Evolutionary conservation across 2,113 vertebrate genomes (phyloP), one percentile per base, ranked within the genome.

Genomic region (Naja naja): DNA sequence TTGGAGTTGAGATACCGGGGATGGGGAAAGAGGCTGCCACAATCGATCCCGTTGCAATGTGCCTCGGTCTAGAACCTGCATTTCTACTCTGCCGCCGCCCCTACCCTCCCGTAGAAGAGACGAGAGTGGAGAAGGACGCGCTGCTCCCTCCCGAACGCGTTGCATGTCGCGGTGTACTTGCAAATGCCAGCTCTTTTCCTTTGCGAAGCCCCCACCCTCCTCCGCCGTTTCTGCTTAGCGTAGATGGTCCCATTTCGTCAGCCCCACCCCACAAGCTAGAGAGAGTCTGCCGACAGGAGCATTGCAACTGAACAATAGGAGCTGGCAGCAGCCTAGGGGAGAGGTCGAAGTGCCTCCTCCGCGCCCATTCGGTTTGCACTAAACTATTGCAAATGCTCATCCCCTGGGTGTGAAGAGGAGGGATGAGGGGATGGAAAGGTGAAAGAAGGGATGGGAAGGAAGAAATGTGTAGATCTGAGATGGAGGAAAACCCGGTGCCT

Each of bases 231-330:
- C 34, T 20, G 18, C 53, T 30, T 10, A 16, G 52, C 53, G 55
- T 87, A 30, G 53, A n/a, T 45, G 25, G 45, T 7, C 34, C 87
- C 89, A n/a, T 30, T n/a, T n/a, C 9, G 23, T 47, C 74, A 6
- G n/a, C 90, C 54, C 85, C 39, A 14, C 43, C 54, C 55, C 55
- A 25, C 54, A 30, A 22, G 27, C 27, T 39, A 56, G 43, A 87
- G 55, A 1, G 55, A 12, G 39, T 27, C 43, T 34, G 55, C 92
- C 6, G 34, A 43, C 43, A 16, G 55, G 53, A 58, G 54, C 55
- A 43, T 52, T 39, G 56, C 91, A 52, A 56, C 30, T 25, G 56
- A 92, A 92, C 91, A 92, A 92, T 88, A 92, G 91, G 91, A 92
- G 56, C 85, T 53, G 56, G 56, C 85, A 27, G 85, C 85, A 22